Evolutionary conservation across 2,113 vertebrate genomes (phyloP).

Genomic region (Ovis aries): DNA sequence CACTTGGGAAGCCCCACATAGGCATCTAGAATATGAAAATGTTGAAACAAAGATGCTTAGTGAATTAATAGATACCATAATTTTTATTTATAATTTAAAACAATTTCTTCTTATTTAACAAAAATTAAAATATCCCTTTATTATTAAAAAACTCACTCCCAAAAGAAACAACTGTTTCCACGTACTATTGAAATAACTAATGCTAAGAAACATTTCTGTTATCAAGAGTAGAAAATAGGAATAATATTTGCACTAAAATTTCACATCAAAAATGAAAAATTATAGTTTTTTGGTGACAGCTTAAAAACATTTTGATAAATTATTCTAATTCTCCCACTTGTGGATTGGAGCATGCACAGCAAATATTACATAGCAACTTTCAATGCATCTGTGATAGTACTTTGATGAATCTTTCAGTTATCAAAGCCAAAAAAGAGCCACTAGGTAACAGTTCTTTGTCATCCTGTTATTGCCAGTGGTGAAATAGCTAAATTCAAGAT

Average conservation of each 20-base stretch:
- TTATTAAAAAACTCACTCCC: background rate
- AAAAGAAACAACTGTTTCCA: constrained; percentile 12
- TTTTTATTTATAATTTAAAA: constrained; percentile 23
- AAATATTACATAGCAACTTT: background rate
- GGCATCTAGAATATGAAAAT: background rate
- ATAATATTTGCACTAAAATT: background rate
- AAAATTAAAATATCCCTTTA: background rate
- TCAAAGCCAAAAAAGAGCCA: background rate
- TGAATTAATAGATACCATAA: background rate
- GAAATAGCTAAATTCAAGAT: constrained; percentile 11
- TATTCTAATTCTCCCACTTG: background rate
- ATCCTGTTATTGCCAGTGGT: background rate
- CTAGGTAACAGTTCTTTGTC: background rate
- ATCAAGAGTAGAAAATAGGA: background rate
- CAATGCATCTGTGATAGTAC: background rate
- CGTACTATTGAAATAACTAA: background rate
- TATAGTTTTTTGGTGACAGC: background rate
- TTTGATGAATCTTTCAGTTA: background rate
- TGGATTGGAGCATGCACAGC: background rate
- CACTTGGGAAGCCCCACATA: background rate
- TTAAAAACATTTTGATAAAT: constrained; percentile 8
- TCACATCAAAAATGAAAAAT: background rate
- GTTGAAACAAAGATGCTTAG: constrained; percentile 23
- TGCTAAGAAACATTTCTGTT: constrained; percentile 10
- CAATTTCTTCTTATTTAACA: background rate